Evolutionary conservation across 1,140 invertebrate species (phyloP).

Genomic region (Lucilia cuprina): DNA sequence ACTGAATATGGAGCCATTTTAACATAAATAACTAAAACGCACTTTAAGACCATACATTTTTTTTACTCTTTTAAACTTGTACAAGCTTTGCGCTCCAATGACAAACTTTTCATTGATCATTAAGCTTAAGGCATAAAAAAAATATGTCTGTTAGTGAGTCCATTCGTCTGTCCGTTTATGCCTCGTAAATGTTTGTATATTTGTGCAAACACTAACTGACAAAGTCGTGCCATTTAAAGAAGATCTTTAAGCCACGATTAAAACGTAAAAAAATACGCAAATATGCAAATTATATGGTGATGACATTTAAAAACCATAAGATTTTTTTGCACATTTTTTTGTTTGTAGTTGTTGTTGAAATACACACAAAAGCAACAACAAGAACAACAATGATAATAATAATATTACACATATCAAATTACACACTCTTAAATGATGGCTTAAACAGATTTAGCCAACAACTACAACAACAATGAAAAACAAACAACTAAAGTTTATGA

Average conservation of each 20-base stretch:
- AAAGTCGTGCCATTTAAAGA: conserved; percentile 9
- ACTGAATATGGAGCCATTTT: no score
- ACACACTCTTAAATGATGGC: conserved; percentile 17
- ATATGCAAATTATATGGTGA: conserved; percentile 17
- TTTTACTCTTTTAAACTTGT: background rate
- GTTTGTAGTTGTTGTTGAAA: no score
- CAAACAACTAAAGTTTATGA: background rate
- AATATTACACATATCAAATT: conserved; percentile 5
- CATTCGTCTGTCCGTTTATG: background rate
- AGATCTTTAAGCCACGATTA: conserved; percentile 6
- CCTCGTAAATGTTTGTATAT: background rate
- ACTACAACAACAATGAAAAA: background rate
- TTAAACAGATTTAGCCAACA: background rate
- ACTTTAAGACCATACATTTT: no score
- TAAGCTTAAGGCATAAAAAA: background rate
- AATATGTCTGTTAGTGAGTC: background rate
- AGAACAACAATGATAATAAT: no score
- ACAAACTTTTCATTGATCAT: background rate
- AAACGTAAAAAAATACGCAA: background rate
- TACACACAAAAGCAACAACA: background rate
- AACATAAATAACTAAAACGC: no score
- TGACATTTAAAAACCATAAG: background rate
- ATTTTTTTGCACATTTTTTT: background rate
- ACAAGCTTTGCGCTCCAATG: no score
- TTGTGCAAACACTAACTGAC: background rate